These are phyloP conservation scores for Ranitomeya imitator DNA, from an alignment of 2,113 vertebrate species.

Conservation along the genomic window DNA sequence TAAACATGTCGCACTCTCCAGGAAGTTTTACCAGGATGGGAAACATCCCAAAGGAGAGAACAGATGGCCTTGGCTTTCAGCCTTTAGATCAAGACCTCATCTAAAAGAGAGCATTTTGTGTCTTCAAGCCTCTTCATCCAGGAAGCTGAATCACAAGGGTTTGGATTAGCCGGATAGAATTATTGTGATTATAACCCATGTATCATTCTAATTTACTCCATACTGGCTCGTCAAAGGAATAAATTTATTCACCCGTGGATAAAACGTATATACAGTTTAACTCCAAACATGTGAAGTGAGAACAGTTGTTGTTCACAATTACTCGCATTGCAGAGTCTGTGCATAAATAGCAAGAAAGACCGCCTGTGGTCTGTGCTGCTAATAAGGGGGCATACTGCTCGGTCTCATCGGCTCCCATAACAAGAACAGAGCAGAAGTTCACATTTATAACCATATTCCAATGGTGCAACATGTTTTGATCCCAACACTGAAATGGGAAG, in stretches of 20 bases:
- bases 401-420: no score
- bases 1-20: background rate
- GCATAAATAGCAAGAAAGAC: no score
- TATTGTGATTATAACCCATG: background rate
- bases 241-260: background rate
- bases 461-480: no score
- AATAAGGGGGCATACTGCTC: no score
- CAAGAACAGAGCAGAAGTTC: no score
- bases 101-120: background rate
- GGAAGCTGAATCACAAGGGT: slow-evolving; percentile 9
- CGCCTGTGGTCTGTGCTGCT: no score
- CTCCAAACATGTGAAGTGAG: no score
- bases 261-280: no score
- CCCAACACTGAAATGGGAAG: no score
- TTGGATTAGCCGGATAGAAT: background rate
- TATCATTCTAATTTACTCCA: background rate
- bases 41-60: slow-evolving; percentile 13
- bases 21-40: background rate
- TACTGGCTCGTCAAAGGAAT: background rate
- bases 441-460: no score
- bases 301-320: no score
- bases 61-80: slow-evolving; percentile 8
- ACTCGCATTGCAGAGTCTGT: no score
- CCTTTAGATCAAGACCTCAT: background rate
- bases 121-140: background rate